Percentiles rank a stretch among this genome's conserved stretches.
These are phyloP conservation scores for Batillaria attramentaria DNA, from an alignment of 1,140 invertebrate genomes.

Conservation along the genomic window DNA sequence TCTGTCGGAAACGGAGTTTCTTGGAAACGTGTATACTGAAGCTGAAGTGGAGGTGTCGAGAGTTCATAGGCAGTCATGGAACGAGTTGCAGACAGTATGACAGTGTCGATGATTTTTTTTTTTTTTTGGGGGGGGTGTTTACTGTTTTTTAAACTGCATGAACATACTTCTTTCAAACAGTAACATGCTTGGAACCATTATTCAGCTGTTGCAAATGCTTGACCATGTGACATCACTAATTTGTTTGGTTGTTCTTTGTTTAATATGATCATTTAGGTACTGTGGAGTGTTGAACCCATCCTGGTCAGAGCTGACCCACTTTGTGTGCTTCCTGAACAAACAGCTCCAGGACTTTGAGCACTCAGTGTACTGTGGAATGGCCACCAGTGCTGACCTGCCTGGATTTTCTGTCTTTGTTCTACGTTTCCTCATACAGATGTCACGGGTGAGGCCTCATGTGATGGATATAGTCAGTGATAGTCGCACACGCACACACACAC, in stretches of 20 bases:
- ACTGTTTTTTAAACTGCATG: background rate
- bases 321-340: conserved; percentile 66
- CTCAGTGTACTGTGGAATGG: conserved; percentile 57
- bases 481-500: background rate
- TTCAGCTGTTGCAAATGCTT: background rate
- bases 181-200: background rate
- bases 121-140: background rate
- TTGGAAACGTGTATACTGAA: no score
- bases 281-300: conserved; percentile 67
- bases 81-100: background rate
- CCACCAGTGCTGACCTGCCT: conserved; percentile 60
- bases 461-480: background rate
- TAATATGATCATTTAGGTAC: conserved; percentile 48
- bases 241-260: conserved; percentile 22
- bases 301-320: conserved; percentile 68
- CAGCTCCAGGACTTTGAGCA: conserved; percentile 64
- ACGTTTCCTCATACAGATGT: conserved; percentile 66
- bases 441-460: conserved; percentile 51
- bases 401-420: conserved; percentile 66
- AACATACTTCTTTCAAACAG: background rate
- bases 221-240: background rate
- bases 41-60: no score
- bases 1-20: no score
- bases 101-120: background rate
- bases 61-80: no score